Evolutionary conservation across 2,797 vertebrate genomes (phyloP), one percentile per base, ranked within the genome.

Genomic region (Chaunax sp.): DNA sequence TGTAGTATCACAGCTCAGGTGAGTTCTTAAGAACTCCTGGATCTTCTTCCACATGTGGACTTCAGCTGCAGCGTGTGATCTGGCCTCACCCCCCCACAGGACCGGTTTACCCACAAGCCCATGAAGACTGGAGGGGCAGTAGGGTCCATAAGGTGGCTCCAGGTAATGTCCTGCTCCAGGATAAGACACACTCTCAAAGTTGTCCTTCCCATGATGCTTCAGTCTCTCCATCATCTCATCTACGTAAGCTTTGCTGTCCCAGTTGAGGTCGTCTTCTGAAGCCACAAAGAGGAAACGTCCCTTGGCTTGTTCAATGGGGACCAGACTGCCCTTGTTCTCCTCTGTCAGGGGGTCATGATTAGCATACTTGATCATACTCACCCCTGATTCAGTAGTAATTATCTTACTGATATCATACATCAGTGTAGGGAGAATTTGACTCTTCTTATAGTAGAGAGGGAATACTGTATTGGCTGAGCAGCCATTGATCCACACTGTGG

Each of bases 241-340:
- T 66, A 88, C 35, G 23, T 79, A 94, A 0, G 65, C 41, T 13
- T 81, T 81, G 64, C 92, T 94, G 73, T 92, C 91, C 93, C 90
- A 95, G 87, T 92, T 94, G 10, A 23, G 89, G 87, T 96, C 95
- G 37, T 96, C 95, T 80, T 93, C 80, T 19, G 93, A 86, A 2
- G 95, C 94, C 58, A 93, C 84, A 53, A 97, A 95, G 22, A 97
- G 85, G 73, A 97, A 95, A 35, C 0, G 80, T 1, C 93, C 91
- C 4, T 80, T 51, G 0, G 95, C 93, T 49, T 73, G 92, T 72
- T 96, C 94, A n/a, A 96, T 6, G 55, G 95, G 95, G 65, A 97
- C 84, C 28, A 95, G 56, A 62, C 75, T 77, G 14, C 12, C 40
- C 70, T 74, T 66, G 65, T 92, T 91, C 12, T 85, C 82, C 57